Base-by-base conservation (phyloP, 2,888 invertebrate species). In the Drosophila paranaensis region DNA sequence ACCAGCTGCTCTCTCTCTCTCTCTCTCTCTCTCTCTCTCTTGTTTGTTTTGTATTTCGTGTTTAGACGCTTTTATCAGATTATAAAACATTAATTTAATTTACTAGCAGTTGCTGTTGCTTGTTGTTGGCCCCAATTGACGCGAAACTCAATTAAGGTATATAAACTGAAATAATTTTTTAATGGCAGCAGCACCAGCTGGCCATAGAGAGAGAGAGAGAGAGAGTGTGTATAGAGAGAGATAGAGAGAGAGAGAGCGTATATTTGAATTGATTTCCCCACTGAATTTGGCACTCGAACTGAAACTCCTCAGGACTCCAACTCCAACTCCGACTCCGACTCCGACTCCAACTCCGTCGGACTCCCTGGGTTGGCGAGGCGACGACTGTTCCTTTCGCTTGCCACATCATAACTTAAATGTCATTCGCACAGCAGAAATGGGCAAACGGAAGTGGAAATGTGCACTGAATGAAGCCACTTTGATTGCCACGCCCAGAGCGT, bases 111-210 rank as follows among this genome's bases (percentile, higher is more conserved):
- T 61, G 14, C 54, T 55, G 40, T 40, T 60, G 30, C 30, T 33
- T 51, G 50, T 45, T 61, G 75, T 25, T 73, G 54, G 42, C 71
- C 65, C 57, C 88, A 79, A 88, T 80, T 77, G 74, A 82, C 74
- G 80, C 74, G 53, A 75, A 84, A 86, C 82, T 84, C 86, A 84
- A 88, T 84, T 84, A 88, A 82, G 80, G 80, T 80, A 86, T 86
- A 85, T 86, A 82, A 85, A 88, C 81, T 74, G 83, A 86, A 84
- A 86, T 88, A 75, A 84, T 88, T 85, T 88, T 86, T 84, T 84
- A 85, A 84, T 84, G 86, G 82, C 58, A 51, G 11, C 53, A 42
- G 51, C 40, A 43, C 27, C 30, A 56, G 25, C 20, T 27, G n/a
- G 16, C 10, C 16, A 30, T 14, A 27, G 60, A 33, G 20, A n/a